Evolutionary conservation across 2,888 invertebrate species (phyloP).

Genomic region (Acanthoscelides obtectus): DNA sequence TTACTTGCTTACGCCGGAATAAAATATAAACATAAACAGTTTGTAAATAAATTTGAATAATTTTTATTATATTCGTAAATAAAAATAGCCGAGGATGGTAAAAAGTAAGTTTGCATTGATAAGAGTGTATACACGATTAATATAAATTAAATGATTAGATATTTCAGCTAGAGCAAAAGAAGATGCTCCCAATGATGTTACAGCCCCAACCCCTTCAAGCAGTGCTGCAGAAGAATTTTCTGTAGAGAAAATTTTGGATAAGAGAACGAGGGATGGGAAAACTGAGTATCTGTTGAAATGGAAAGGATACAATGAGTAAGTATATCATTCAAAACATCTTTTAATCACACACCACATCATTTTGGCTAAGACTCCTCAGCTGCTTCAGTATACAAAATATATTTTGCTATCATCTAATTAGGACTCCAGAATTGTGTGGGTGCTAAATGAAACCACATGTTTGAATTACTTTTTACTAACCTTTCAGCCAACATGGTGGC

Average conservation of each 20-base stretch:
- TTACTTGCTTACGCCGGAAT: too few relatives aligned
- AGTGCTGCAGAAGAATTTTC: slow-evolving; percentile 59
- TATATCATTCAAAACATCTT: background rate
- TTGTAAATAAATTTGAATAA: too few relatives aligned
- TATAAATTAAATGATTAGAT: background rate
- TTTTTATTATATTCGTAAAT: too few relatives aligned
- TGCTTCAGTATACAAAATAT: too few relatives aligned
- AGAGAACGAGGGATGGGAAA: slow-evolving; percentile 63
- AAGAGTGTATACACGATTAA: background rate
- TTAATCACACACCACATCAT: too few relatives aligned
- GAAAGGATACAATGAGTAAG: slow-evolving; percentile 64
- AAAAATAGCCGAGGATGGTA: background rate
- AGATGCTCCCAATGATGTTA: background rate
- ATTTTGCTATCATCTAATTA: too few relatives aligned
- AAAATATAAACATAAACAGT: too few relatives aligned
- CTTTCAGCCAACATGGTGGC: too few relatives aligned
- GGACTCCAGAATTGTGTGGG: too few relatives aligned
- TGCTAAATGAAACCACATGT: too few relatives aligned
- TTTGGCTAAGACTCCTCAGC: too few relatives aligned
- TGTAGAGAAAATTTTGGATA: slow-evolving; percentile 71
- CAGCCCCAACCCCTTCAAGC: slow-evolving; percentile 7
- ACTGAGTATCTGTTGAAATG: slow-evolving; percentile 63
- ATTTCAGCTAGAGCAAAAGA: slow-evolving; percentile 1
- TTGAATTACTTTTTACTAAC: too few relatives aligned
- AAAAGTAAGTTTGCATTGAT: background rate